A percentile compares a stretch with the other conserved stretches of the same genome.
Evolutionary conservation across 2,888 invertebrate genomes (phyloP).

Genomic region (Uropetala carovei): DNA sequence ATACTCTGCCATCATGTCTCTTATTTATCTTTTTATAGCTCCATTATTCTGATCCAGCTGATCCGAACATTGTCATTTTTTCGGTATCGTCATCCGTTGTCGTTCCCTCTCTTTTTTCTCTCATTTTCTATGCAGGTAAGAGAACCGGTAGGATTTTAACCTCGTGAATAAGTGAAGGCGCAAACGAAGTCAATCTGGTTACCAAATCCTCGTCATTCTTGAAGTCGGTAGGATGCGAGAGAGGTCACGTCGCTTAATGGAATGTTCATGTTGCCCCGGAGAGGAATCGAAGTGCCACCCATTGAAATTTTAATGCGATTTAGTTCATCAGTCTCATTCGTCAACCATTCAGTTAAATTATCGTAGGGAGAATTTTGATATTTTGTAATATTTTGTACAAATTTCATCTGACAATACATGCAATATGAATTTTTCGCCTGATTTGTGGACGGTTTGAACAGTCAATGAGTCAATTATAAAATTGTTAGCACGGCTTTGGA

Average conservation of each 20-base stretch:
- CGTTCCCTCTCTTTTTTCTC: too few species aligned
- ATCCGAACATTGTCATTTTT: background rate
- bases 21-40: constrained; percentile 20
- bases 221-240: background rate
- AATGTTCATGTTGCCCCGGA: background rate
- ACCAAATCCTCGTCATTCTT: background rate
- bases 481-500: too few species aligned
- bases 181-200: background rate
- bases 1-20: background rate
- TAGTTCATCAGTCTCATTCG: too few species aligned
- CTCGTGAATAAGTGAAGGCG: background rate
- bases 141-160: background rate
- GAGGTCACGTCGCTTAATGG: background rate
- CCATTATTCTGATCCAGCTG: constrained; percentile 6
- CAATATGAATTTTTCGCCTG: too few species aligned
- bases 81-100: background rate
- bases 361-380: too few species aligned
- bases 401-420: too few species aligned
- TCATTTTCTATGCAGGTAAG: background rate
- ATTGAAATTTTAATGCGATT: too few species aligned
- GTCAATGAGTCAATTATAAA: too few species aligned
- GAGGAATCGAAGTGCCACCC: too few species aligned
- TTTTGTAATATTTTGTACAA: too few species aligned
- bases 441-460: too few species aligned
- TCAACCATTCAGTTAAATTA: too few species aligned